Percentiles rank a stretch among this genome's conserved stretches.
Conservation (phyloP, 2,888 invertebrate species). For the Pollenia amentaria region DNA sequence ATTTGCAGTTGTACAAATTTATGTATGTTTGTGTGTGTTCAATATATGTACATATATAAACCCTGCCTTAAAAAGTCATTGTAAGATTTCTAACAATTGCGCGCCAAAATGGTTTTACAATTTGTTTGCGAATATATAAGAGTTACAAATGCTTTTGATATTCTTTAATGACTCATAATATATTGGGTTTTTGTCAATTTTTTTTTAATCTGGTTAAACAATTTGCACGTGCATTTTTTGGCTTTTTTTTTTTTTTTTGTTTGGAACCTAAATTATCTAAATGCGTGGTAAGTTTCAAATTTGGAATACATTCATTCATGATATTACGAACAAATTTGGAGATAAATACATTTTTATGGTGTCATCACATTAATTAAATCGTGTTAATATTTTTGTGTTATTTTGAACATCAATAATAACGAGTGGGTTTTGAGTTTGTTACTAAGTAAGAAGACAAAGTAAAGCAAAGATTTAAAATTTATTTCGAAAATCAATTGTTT, state of each 20-base stretch:
- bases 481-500: too few relatives aligned
- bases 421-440: conserved; percentile 7
- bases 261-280: not conserved
- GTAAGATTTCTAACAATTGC: conserved; percentile 48
- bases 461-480: not conserved
- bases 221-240: conserved; percentile 65
- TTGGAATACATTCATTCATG: conserved; percentile 22
- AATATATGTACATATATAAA: conserved; percentile 34
- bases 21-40: not conserved
- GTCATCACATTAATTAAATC: conserved; percentile 48
- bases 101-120: conserved; percentile 65
- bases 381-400: not conserved
- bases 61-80: conserved; percentile 68
- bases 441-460: not conserved
- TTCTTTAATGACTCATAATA: conserved; percentile 57
- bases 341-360: conserved; percentile 30
- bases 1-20: not conserved
- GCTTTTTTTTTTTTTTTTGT: not conserved
- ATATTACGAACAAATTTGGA: conserved; percentile 27
- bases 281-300: conserved; percentile 45
- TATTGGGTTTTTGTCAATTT: not conserved
- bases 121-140: conserved; percentile 11
- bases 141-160: not conserved
- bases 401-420: not conserved
- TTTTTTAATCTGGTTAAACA: conserved; percentile 15